Conservation (phyloP, 2,797 vertebrate species). For the Danio tinwini region DNA sequence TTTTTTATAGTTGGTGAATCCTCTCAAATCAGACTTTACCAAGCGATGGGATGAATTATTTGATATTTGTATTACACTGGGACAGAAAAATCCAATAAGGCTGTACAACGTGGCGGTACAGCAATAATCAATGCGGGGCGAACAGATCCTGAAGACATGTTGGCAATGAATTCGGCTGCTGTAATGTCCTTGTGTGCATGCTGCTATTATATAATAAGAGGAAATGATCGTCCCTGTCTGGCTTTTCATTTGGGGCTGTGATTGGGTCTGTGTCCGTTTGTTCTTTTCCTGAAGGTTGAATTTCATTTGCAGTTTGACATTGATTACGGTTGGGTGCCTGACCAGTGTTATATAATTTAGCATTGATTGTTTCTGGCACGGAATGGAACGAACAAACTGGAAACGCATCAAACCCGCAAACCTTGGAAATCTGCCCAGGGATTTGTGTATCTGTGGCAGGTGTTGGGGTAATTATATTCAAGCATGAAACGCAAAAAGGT, state of each 20-base stretch:
- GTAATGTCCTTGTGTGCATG: slow-evolving; percentile 10
- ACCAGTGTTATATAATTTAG: slow-evolving; percentile 56
- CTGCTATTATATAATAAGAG: slow-evolving; percentile 24
- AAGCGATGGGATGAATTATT: not conserved
- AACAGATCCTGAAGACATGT: slow-evolving; percentile 1
- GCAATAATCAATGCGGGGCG: not conserved
- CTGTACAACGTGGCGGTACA: not conserved
- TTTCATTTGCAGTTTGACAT: slow-evolving; percentile 58
- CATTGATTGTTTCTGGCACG: slow-evolving; percentile 61
- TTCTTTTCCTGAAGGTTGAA: slow-evolving; percentile 63
- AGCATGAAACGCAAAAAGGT: not conserved
- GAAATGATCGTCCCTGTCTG: slow-evolving; percentile 19
- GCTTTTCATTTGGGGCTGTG: slow-evolving; percentile 8
- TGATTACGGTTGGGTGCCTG: slow-evolving; percentile 63
- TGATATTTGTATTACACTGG: not conserved
- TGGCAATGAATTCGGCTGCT: not conserved
- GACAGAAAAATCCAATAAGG: not conserved
- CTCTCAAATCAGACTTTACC: not conserved
- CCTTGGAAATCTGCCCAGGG: not conserved
- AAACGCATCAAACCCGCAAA: not conserved
- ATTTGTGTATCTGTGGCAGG: too few species aligned
- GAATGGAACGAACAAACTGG: slow-evolving; percentile 31
- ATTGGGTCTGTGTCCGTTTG: slow-evolving; percentile 65
- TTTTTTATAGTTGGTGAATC: not conserved
- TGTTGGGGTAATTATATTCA: not conserved